Evolutionary conservation across 2,797 vertebrate genomes (phyloP), one percentile per base, ranked within the genome.

Genomic region (Heterohyrax brucei): DNA sequence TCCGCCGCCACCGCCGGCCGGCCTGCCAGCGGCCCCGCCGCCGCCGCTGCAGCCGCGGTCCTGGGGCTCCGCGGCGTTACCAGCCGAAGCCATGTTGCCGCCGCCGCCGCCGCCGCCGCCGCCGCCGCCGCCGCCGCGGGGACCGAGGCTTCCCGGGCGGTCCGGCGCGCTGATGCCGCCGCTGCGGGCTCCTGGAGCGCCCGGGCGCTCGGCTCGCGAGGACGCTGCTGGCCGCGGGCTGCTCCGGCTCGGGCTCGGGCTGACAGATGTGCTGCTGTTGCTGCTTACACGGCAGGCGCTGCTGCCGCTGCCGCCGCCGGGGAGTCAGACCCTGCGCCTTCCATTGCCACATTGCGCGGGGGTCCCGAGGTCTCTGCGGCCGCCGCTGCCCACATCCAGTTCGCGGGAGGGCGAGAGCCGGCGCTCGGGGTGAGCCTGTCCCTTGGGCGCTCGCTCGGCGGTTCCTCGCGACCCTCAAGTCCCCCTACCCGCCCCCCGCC

Each of bases 71-170:
- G 98, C 98, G 96, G 98, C 99, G 98, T 98, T 99, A 99, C 98
- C 99, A 99, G 99, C 99, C 98, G 99, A 99, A 99, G 99, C 99
- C 99, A 99, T 99, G 99, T 99, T 99, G n/a, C n/a, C n/a, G n/a
- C n/a, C n/a, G n/a, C n/a, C n/a, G 99, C 99, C 98, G 96, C 96
- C 97, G 96, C 97, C 95, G 99, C 99, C 98, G 96, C 96, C 97
- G 92, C 96, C 87, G 89, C 96, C 96, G 93, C 92, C 95, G 97
- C 97, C 72, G 98, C 98, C 98, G 98, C 98, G 98, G 98, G 98
- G 98, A 96, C 98, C 98, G 95, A 95, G 97, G 89, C 85, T 95
- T 95, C 95, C 95, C 96, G 66, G 96, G 97, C 94, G 87, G 80
- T 30, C 96, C 98, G 98, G 98, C 95, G 95, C 94, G 96, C 96